phyloP scores from a whole-genome alignment of 2,113 vertebrate genomes.

The Paradoxurus hermaphroditus region DNA sequence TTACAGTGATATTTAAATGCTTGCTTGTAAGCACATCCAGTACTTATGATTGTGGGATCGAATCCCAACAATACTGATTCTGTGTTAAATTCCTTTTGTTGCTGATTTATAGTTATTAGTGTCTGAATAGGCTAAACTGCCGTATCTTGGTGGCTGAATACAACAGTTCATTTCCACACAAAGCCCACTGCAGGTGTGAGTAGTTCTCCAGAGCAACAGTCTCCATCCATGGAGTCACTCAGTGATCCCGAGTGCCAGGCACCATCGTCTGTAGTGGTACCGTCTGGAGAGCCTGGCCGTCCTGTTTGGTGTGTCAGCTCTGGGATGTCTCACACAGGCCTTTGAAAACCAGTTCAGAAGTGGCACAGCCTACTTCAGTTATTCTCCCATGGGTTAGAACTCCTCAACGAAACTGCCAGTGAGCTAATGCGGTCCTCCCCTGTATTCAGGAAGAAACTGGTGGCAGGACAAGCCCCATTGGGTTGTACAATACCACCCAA shows the following conservation, averaged over 20 bases:
- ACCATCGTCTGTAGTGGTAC: neutral
- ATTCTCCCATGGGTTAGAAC: neutral
- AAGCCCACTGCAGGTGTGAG: neutral
- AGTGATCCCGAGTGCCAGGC: neutral
- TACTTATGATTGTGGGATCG: neutral
- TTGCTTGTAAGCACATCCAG: neutral
- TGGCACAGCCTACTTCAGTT: neutral
- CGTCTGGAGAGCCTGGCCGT: neutral
- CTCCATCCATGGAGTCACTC: neutral
- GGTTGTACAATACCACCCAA: neutral
- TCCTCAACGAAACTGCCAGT: neutral
- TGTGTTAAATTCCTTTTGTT: neutral
- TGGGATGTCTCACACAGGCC: neutral
- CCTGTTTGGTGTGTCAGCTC: rapidly evolving
- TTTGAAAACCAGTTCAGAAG: neutral
- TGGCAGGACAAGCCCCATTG: rapidly evolving
- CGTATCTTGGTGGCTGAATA: neutral
- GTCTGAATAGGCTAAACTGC: neutral
- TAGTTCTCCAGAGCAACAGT: neutral
- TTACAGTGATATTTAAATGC: neutral
- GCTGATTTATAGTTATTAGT: neutral
- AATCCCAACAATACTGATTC: neutral
- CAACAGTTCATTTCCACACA: neutral
- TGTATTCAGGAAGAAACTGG: neutral
- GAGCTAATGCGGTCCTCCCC: rapidly evolving